phyloP scores from a whole-genome alignment of 2,113 vertebrate species.

The Mesoclemmys tuberculata region DNA sequence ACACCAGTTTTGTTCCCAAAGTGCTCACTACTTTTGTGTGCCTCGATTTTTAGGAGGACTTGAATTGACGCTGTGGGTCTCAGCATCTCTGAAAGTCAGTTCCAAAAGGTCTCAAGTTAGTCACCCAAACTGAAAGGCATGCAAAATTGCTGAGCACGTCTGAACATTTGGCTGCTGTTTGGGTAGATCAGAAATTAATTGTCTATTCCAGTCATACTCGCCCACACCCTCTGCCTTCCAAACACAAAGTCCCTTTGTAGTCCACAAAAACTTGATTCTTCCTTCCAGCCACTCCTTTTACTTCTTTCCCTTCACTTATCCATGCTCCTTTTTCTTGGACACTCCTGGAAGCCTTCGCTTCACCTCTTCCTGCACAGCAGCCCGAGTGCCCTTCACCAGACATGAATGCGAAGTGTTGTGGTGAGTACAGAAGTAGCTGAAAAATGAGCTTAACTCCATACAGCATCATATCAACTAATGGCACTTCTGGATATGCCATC shows the following conservation, averaged over 20 bases:
- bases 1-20: background rate
- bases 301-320: background rate
- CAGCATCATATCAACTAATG: background rate
- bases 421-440: background rate
- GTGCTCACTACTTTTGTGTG: rapidly evolving
- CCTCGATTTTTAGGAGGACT: background rate
- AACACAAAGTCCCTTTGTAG: background rate
- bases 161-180: background rate
- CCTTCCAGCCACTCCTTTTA: background rate
- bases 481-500: too few species aligned
- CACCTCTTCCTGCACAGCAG: background rate
- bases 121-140: background rate
- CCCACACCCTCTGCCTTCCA: background rate
- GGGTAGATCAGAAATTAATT: background rate
- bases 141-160: background rate
- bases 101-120: background rate
- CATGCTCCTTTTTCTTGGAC: background rate
- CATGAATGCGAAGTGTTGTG: background rate
- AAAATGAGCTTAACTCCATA: background rate
- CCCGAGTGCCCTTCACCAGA: background rate
- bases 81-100: background rate
- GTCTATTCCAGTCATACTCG: background rate
- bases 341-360: background rate
- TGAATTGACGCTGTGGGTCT: background rate
- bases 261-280: background rate